Conservation (phyloP, 1,140 invertebrate species). For the Pinna nobilis region DNA sequence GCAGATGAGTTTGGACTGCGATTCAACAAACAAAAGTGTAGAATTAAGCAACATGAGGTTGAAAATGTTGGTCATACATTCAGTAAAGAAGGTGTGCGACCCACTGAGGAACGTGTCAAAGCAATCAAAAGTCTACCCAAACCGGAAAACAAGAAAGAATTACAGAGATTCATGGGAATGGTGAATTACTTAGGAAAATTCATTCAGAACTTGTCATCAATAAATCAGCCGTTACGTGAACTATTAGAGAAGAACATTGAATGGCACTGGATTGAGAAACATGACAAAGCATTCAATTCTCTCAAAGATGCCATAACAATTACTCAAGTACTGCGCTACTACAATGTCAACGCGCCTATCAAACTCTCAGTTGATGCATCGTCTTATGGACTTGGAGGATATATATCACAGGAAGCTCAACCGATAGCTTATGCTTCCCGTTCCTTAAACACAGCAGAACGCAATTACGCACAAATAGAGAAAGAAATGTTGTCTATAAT, state of each 20-base stretch:
- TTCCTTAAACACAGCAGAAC: conserved; percentile 4
- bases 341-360: background rate
- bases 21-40: conserved; percentile 3
- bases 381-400: background rate
- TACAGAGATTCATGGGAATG: conserved; percentile 44
- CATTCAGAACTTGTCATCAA: conserved; percentile 28
- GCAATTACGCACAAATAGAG: conserved; percentile 44
- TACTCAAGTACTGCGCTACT: conserved; percentile 28
- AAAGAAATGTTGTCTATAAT: conserved; percentile 43
- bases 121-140: conserved; percentile 58
- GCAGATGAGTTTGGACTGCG: conserved; percentile 12
- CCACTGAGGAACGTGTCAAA: conserved; percentile 62
- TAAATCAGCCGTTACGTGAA: conserved; percentile 30
- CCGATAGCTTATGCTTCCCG: conserved; percentile 1
- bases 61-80: background rate
- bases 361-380: conserved; percentile 40
- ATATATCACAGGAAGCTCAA: background rate
- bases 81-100: background rate
- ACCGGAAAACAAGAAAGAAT: conserved; percentile 27
- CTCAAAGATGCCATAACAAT: conserved; percentile 15
- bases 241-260: conserved; percentile 19
- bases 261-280: conserved; percentile 29
- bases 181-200: conserved; percentile 43
- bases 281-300: conserved; percentile 11
- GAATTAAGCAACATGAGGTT: background rate